Evolutionary conservation across 2,113 vertebrate species (phyloP).

Genomic region (Nanorana parkeri): DNA sequence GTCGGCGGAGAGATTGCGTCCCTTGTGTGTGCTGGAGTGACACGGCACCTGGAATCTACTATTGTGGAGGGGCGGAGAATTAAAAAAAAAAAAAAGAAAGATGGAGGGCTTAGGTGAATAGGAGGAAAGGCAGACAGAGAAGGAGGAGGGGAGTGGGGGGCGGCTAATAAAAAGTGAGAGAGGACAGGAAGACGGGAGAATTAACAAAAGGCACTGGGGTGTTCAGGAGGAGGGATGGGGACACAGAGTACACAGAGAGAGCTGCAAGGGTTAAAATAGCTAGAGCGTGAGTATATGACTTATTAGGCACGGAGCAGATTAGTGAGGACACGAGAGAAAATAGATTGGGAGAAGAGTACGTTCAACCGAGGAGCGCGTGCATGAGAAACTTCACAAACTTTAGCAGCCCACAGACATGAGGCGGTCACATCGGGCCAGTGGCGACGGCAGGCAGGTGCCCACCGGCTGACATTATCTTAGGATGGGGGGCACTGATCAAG

Average conservation of each 20-base stretch:
- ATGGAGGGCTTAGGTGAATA: constrained; percentile 8
- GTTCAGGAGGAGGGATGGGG: not conserved
- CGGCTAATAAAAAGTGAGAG: constrained; percentile 22
- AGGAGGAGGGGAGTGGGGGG: constrained; percentile 3
- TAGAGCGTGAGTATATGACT: not conserved
- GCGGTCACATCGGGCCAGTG: too few relatives aligned
- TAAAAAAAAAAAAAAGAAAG: not conserved
- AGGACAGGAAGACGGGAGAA: constrained; percentile 20
- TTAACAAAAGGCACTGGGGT: constrained; percentile 38
- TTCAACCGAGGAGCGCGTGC: too few relatives aligned
- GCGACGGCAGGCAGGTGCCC: too few relatives aligned
- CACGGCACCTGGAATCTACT: constrained; percentile 30
- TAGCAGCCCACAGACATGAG: too few relatives aligned
- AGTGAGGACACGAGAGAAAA: too few relatives aligned
- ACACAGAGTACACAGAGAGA: not conserved
- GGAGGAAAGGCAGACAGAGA: too few relatives aligned
- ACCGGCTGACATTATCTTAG: too few relatives aligned
- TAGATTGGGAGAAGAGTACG: too few relatives aligned
- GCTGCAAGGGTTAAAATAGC: not conserved
- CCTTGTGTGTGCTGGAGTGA: constrained; percentile 17
- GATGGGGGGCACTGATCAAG: too few relatives aligned
- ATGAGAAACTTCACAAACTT: too few relatives aligned
- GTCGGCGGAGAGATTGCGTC: not conserved
- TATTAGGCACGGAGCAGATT: too few relatives aligned
- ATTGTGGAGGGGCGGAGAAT: constrained; percentile 28